A percentile compares a stretch with the other conserved stretches of the same genome.
Conservation (phyloP, 2,797 vertebrate genomes). For the Lophotriccus pileatus region DNA sequence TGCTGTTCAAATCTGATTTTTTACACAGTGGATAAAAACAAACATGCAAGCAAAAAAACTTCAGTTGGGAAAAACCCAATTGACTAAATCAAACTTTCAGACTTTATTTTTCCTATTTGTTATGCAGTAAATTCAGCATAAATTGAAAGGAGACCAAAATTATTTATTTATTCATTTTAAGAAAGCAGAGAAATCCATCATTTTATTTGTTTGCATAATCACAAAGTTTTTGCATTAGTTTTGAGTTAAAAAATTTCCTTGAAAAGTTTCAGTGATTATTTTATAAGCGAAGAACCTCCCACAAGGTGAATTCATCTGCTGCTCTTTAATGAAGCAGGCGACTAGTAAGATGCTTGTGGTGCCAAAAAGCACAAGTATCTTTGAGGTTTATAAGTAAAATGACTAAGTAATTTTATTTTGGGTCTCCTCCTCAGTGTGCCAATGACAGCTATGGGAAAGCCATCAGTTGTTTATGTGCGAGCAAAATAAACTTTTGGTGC, state of each 20-base stretch:
- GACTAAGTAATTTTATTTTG: neutral
- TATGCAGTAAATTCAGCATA: neutral
- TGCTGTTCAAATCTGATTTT: neutral
- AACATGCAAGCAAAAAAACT: neutral
- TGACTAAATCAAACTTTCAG: neutral
- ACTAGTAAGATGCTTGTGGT: neutral
- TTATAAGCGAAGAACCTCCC: neutral
- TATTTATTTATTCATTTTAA: neutral
- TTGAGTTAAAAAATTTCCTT: neutral
- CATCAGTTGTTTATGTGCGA: neutral
- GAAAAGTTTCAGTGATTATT: neutral
- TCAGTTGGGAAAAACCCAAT: accelerated
- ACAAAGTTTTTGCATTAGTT: neutral
- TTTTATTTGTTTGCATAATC: neutral
- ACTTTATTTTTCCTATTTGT: neutral
- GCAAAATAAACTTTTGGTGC: neutral
- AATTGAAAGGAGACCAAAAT: neutral
- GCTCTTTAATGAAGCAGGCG: neutral
- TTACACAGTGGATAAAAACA: neutral
- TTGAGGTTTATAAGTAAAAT: neutral
- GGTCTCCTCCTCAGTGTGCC: neutral
- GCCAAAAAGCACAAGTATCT: neutral
- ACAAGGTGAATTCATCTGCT: neutral
- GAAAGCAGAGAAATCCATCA: neutral
- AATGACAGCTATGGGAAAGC: neutral